Evolutionary conservation across 2,113 vertebrate genomes (phyloP).

Genomic region (Ibidorhyncha struthersii): DNA sequence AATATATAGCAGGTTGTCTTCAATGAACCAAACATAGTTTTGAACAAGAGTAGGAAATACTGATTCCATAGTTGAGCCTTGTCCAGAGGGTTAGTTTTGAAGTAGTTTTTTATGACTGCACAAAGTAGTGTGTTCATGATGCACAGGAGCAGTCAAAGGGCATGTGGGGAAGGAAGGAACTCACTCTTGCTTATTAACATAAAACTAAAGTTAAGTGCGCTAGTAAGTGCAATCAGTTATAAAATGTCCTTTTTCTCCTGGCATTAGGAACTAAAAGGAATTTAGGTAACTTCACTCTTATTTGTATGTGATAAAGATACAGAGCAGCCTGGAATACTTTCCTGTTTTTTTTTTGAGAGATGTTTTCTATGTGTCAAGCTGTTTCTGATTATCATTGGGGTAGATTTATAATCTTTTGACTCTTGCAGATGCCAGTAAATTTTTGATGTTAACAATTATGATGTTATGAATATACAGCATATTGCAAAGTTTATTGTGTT

Average conservation of each 20-base stretch:
- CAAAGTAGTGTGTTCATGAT: not conserved
- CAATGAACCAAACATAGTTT: not conserved
- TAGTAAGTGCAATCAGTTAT: not conserved
- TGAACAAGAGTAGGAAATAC: not conserved
- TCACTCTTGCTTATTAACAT: not conserved
- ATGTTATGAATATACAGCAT: not conserved
- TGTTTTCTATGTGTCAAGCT: not conserved
- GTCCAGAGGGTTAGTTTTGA: not conserved
- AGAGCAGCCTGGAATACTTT: not conserved
- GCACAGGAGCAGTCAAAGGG: not conserved
- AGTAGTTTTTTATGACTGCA: not conserved
- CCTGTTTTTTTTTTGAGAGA: not conserved
- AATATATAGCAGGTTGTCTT: not conserved
- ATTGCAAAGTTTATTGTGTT: not conserved
- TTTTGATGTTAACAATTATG: not conserved
- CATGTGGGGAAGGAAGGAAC: rapidly evolving
- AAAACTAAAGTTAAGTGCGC: not conserved
- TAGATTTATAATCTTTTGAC: not conserved
- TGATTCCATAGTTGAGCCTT: not conserved
- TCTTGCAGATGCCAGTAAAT: not conserved
- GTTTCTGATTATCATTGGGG: not conserved
- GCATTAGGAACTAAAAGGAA: not conserved
- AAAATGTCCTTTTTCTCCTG: not conserved
- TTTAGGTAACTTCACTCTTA: not conserved
- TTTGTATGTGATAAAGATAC: not conserved